Evolutionary conservation across 2,797 vertebrate genomes (phyloP), one percentile per base, ranked within the genome.

Genomic region (Lacerta bilineata): DNA sequence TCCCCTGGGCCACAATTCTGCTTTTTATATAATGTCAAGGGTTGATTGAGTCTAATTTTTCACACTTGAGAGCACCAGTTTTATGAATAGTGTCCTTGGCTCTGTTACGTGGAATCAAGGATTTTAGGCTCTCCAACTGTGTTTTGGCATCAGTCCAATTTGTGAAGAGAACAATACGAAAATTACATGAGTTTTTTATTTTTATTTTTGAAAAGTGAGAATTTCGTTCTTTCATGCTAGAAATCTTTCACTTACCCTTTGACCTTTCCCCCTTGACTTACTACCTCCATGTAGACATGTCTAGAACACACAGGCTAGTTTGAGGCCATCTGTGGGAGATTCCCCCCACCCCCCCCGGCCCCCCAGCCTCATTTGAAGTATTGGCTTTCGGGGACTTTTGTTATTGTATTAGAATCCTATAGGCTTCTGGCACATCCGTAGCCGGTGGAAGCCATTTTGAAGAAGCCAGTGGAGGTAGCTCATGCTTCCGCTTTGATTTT

Each of bases 401-500:
- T 80, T 25, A 33, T 33, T 79, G 2, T 36, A 27, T 46, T 3
- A 88, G 41, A 79, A 74, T 69, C 13, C 33, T 15, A 23, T 61
- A 82, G 39, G 39, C 29, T 88, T 91, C 77, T 91, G 76, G 77
- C 68, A 91, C 76, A 90, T 78, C 77, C 50, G 43, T 80, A 83
- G 27, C 85, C 0, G 0, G 17, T 43, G 82, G 81, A 15, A 90
- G 71, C 87, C 1, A 0, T 88, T 94, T 87, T 93, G 82, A 93
- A 92, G 78, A 84, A 88, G 68, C 86, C 69, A 55, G 11, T 89
- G 61, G 83, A 86, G 90, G 90, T 59, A 87, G 55, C 39, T 17
- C 83, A 64, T 69, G 59, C 90, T 94, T 92, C 79, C 80, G 80
- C 86, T 81, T 69, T 50, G 68, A 43, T 85, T 88, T 71, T 91